A percentile compares a stretch with the other conserved stretches of the same genome.
These are phyloP conservation scores for Cosmopolites sordidus DNA, from an alignment of 2,888 invertebrate species.

Conservation along the genomic window DNA sequence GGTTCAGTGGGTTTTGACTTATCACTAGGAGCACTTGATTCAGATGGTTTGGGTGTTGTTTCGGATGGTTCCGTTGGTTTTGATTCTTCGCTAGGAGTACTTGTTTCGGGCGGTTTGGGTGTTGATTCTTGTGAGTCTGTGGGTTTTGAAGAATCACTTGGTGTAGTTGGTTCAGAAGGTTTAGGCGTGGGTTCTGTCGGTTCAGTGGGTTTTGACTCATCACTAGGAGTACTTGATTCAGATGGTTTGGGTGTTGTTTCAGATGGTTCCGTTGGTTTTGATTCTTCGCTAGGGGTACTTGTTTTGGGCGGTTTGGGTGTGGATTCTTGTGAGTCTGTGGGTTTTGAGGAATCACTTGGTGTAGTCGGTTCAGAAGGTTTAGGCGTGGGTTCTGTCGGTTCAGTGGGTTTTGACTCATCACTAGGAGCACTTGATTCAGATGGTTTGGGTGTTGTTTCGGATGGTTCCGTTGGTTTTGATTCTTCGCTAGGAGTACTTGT, in stretches of 20 bases:
- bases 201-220: conserved; percentile 3
- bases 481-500: conserved; percentile 1
- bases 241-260: conserved; percentile 6
- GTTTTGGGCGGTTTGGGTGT: conserved; percentile 4
- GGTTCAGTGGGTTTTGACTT: conserved; percentile 9
- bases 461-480: conserved; percentile 7
- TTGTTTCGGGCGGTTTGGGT: conserved; percentile 1
- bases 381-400: conserved; percentile 6
- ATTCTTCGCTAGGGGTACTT: neutral
- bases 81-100: neutral
- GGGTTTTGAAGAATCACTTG: neutral
- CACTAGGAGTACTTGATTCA: conserved; percentile 2
- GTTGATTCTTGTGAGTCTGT: conserved; percentile 2
- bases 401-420: neutral
- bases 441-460: neutral
- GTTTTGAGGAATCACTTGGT: neutral
- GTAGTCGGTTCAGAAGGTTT: conserved; percentile 4
- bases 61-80: conserved; percentile 6
- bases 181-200: conserved; percentile 5
- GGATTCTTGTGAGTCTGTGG: neutral
- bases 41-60: neutral
- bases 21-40: conserved; percentile 5
- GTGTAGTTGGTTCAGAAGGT: conserved; percentile 1
- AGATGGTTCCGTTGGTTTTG: neutral
- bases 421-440: neutral